These are phyloP conservation scores for Dasysyrphus tricinctus DNA, from an alignment of 2,888 invertebrate genomes.

Conservation along the genomic window DNA sequence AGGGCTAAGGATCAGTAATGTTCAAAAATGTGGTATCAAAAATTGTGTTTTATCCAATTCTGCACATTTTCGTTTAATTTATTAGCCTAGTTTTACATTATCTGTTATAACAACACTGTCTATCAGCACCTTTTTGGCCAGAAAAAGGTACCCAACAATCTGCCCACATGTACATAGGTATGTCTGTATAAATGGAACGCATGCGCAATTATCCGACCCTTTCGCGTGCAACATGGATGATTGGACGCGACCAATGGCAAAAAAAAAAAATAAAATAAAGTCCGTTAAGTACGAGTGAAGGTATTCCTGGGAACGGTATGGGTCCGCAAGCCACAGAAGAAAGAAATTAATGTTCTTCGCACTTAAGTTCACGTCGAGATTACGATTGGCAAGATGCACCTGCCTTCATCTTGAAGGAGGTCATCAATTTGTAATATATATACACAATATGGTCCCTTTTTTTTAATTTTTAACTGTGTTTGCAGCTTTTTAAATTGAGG, in stretches of 20 bases:
- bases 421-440: slow-evolving; percentile 73
- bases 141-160: slow-evolving; percentile 11
- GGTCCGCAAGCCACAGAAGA: slow-evolving; percentile 47
- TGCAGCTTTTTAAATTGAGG: slow-evolving; percentile 52
- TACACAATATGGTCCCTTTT: slow-evolving; percentile 13
- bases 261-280: slow-evolving; percentile 1
- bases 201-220: slow-evolving; percentile 73
- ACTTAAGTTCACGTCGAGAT: slow-evolving; percentile 75
- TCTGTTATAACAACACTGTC: slow-evolving; percentile 22
- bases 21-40: too few species aligned
- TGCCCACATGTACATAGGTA: slow-evolving; percentile 3
- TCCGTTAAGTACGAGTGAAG: slow-evolving; percentile 67
- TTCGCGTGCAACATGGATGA: slow-evolving; percentile 75
- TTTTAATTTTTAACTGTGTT: not conserved
- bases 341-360: slow-evolving; percentile 74
- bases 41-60: too few species aligned
- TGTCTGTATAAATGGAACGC: slow-evolving; percentile 56
- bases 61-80: too few species aligned
- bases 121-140: not conserved
- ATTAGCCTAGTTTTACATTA: too few species aligned
- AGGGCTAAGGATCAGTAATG: too few species aligned
- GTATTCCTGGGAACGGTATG: slow-evolving; percentile 66
- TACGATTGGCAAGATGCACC: slow-evolving; percentile 75
- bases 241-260: slow-evolving; percentile 52
- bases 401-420: slow-evolving; percentile 73